phyloP scores from a whole-genome alignment of 2,888 invertebrate species.

The Alviniconcha strummeri region DNA sequence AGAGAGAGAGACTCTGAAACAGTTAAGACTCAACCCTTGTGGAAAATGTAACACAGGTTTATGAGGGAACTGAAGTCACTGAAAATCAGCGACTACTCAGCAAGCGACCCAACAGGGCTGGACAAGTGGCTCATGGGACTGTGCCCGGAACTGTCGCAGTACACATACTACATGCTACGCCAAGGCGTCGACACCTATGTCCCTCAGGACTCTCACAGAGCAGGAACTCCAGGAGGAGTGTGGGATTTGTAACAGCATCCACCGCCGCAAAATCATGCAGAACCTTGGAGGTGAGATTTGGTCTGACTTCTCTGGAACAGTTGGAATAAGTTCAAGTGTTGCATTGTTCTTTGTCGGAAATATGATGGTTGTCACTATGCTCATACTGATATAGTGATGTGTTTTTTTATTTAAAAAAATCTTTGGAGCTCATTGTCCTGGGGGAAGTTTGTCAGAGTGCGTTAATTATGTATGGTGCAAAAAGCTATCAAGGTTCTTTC shows the following conservation, averaged over 20 bases:
- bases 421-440: no score
- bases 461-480: no score
- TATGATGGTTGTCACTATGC: background rate
- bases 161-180: constrained; percentile 96
- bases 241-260: constrained; percentile 94
- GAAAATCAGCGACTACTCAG: constrained; percentile 97
- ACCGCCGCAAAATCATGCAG: constrained; percentile 91
- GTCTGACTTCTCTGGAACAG: no score
- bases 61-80: constrained; percentile 92
- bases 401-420: background rate
- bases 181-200: constrained; percentile 95
- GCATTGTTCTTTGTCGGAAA: background rate
- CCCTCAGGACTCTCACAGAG: constrained; percentile 87
- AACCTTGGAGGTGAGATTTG: constrained; percentile 82
- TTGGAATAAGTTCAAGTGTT: no score
- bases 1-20: no score
- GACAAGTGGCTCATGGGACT: constrained; percentile 81
- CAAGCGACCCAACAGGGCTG: constrained; percentile 91
- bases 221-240: constrained; percentile 94
- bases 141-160: constrained; percentile 93
- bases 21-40: no score
- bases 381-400: background rate
- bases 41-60: constrained; percentile 77
- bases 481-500: no score
- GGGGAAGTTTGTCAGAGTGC: no score